Conservation (phyloP, 1,140 invertebrate species). For the Drosophila pseudoobscura region DNA sequence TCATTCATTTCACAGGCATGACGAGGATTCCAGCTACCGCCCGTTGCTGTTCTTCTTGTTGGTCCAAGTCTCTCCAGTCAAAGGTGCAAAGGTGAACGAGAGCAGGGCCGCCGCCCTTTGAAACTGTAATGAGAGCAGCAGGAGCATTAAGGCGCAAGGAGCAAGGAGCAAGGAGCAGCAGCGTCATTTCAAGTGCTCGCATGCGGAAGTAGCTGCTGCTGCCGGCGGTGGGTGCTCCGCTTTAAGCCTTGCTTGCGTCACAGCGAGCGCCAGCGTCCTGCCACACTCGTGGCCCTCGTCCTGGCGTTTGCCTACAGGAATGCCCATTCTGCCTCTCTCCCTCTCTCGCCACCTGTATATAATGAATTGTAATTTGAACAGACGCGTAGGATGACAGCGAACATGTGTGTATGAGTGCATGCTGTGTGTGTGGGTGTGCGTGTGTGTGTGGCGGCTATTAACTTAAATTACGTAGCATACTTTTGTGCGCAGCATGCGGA, state of each 20-base stretch:
- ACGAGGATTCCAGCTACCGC: no score
- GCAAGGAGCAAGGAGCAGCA: conserved; percentile 25
- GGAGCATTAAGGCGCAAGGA: conserved; percentile 13
- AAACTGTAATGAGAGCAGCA: no score
- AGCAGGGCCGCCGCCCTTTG: no score
- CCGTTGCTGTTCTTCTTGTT: background rate
- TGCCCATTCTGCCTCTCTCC: background rate
- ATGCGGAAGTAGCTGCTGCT: conserved; percentile 40
- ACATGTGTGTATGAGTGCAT: background rate
- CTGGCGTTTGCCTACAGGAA: background rate
- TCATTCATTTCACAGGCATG: no score
- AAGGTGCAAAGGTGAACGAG: no score
- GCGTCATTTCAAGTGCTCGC: conserved; percentile 40
- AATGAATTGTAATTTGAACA: conserved; percentile 81
- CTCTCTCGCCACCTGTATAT: conserved; percentile 45
- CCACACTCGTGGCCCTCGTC: background rate
- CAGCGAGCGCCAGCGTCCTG: conserved; percentile 4
- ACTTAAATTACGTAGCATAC: conserved; percentile 78
- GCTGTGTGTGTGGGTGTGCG: conserved; percentile 4
- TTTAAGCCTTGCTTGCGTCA: conserved; percentile 47
- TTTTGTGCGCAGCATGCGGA: conserved; percentile 61
- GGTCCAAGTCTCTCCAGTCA: background rate
- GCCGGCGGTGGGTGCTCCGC: conserved; percentile 5
- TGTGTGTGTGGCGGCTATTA: conserved; percentile 57
- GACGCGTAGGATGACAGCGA: conserved; percentile 43